Conservation (phyloP, 64 coral and sea anemone species). For the Stylophora pistillata region DNA sequence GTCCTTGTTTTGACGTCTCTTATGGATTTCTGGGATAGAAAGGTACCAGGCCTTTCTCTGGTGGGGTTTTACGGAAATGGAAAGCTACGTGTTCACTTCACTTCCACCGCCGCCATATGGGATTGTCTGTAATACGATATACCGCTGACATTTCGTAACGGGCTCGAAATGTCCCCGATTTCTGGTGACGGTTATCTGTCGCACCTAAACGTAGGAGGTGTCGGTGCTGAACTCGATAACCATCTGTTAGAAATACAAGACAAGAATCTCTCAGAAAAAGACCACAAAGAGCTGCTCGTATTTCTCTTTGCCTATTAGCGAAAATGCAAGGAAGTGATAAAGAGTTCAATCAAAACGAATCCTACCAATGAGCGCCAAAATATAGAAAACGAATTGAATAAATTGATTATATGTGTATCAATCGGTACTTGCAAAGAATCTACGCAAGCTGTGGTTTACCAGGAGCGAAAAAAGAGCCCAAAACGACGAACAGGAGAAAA, state of each 20-base stretch:
- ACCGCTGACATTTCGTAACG: too few relatives aligned
- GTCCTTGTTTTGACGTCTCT: too few relatives aligned
- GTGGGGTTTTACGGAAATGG: too few relatives aligned
- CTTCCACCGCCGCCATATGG: too few relatives aligned
- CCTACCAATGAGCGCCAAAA: background rate
- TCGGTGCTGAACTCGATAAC: conserved; percentile 18
- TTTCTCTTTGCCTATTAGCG: conserved; percentile 29
- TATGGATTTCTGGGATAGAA: too few relatives aligned
- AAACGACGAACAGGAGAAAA: background rate
- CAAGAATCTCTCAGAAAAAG: conserved; percentile 19
- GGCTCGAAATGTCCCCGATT: too few relatives aligned
- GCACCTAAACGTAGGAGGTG: conserved; percentile 15
- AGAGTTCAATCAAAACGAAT: background rate
- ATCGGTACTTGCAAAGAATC: conserved; percentile 63
- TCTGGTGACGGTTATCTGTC: too few relatives aligned
- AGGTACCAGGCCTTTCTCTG: too few relatives aligned
- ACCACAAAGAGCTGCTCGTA: background rate
- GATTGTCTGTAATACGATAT: too few relatives aligned
- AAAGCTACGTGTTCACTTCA: too few relatives aligned
- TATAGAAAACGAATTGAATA: conserved; percentile 31
- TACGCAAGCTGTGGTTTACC: conserved; percentile 59
- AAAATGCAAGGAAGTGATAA: conserved; percentile 51
- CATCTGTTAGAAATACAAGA: conserved; percentile 56
- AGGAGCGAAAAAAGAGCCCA: background rate
- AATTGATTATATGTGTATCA: conserved; percentile 52